Evolutionary conservation across 2,797 vertebrate species (phyloP).

Genomic region (Alosa sapidissima): DNA sequence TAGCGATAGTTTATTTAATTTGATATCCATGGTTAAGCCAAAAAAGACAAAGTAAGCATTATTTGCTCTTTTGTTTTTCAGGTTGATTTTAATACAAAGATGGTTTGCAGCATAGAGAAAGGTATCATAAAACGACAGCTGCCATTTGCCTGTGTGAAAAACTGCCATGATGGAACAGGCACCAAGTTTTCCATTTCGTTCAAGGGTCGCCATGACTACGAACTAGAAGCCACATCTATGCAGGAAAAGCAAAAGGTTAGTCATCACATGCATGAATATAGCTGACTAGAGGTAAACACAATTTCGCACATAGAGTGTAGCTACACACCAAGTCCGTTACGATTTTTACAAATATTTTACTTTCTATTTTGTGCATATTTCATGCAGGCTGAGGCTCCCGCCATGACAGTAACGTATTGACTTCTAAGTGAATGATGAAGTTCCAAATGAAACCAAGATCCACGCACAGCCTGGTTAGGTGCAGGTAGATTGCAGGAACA

Average conservation of each 20-base stretch:
- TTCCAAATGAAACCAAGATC: no score
- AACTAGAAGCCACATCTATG: constrained; percentile 74
- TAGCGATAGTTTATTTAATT: no score
- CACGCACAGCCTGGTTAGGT: no score
- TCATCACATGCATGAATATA: background rate
- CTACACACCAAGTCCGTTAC: no score
- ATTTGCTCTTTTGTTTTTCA: constrained; percentile 46
- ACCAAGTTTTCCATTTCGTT: constrained; percentile 73
- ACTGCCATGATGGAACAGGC: constrained; percentile 70
- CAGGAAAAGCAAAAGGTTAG: constrained; percentile 77
- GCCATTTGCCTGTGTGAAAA: constrained; percentile 73
- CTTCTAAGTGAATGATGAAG: no score
- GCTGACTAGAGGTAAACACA: background rate
- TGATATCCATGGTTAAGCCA: no score
- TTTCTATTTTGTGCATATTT: no score
- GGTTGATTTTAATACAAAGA: constrained; percentile 78
- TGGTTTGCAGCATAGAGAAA: constrained; percentile 81
- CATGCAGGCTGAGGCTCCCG: no score
- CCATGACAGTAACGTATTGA: no score
- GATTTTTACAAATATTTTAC: no score
- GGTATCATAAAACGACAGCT: constrained; percentile 79
- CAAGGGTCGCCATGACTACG: constrained; percentile 71
- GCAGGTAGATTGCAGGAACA: no score
- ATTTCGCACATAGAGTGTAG: no score
- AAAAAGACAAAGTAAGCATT: background rate